These are phyloP conservation scores for Rhorus exstirpatorius DNA, from an alignment of 2,888 invertebrate genomes.

Conservation along the genomic window DNA sequence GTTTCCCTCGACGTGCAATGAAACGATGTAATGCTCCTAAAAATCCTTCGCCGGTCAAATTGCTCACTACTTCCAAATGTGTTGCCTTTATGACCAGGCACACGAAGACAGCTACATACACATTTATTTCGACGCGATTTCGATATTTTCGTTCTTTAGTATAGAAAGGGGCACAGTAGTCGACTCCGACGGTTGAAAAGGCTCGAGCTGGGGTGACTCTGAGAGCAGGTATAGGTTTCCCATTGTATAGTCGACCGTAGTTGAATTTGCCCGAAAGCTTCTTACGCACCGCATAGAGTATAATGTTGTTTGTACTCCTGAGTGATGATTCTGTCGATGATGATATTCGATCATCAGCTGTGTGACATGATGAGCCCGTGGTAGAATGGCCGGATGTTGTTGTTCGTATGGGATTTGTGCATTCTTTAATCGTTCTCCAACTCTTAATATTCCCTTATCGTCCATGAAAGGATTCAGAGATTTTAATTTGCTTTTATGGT, in stretches of 20 bases:
- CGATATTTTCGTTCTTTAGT: constrained; percentile 64
- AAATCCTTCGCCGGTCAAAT: constrained; percentile 76
- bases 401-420: constrained; percentile 57
- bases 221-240: constrained; percentile 70
- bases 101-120: constrained; percentile 71
- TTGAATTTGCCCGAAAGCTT: constrained; percentile 72
- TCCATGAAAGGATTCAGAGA: constrained; percentile 72
- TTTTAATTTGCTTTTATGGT: constrained; percentile 37
- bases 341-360: constrained; percentile 67
- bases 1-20: constrained; percentile 75
- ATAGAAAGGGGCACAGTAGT: constrained; percentile 77
- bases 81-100: constrained; percentile 78
- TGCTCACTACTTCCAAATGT: constrained; percentile 77
- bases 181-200: constrained; percentile 73
- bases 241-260: constrained; percentile 70
- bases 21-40: constrained; percentile 76
- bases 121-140: constrained; percentile 55
- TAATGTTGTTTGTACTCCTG: constrained; percentile 69
- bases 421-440: constrained; percentile 70
- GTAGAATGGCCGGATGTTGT: constrained; percentile 72
- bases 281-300: constrained; percentile 64
- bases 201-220: constrained; percentile 69
- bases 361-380: constrained; percentile 71
- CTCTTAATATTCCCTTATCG: constrained; percentile 67
- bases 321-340: constrained; percentile 69